Base-by-base conservation (phyloP, 2,888 invertebrate genomes). In the Lingula anatina region DNA sequence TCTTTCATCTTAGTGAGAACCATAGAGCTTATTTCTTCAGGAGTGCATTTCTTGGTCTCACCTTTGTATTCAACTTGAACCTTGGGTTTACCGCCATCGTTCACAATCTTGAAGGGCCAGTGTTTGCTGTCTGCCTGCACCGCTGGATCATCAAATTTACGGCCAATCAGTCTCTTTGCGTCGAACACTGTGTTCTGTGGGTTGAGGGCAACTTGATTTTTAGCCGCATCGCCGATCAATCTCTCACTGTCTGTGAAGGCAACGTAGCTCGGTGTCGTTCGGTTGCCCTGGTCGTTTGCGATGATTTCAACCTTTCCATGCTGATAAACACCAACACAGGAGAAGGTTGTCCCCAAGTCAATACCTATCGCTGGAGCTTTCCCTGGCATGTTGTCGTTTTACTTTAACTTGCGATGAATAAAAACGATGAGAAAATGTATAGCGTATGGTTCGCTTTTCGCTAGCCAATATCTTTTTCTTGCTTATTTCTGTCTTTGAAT, bases 281-380 rank as follows among this genome's bases (percentile, higher is more conserved):
- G 76, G 78, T 85, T 85, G 54, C 85, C 85, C 70, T 78, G 77
- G 49, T 77, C 77, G 55, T n/a, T n/a, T n/a, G n/a, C n/a, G n/a
- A n/a, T n/a, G n/a, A n/a, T n/a, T n/a, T n/a, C n/a, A n/a, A n/a
- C 78, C 56, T 77, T 78, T 42, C 77, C 77, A 56, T 78, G 72
- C 60, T 70, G 67, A 59, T 76, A 77, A 23, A 49, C 55, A 31
- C 59, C 65, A 15, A 66, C 64, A 49, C 65, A 68, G 50, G 89
- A 89, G 78, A 85, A 90, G 7, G 88, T 89, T 49, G 89, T 90
- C 46, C 89, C 89, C 64, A 89, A 80, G 77, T 90, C 90, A 80
- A 93, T 89, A 84, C 93, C 93, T 75, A 91, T 87, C 55, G 73
- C 73, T 43, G 68, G 63, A n/a, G n/a, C n/a, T n/a, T n/a, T n/a